Conservation (phyloP, 2,888 invertebrate genomes). For the Thereva nobilitata region DNA sequence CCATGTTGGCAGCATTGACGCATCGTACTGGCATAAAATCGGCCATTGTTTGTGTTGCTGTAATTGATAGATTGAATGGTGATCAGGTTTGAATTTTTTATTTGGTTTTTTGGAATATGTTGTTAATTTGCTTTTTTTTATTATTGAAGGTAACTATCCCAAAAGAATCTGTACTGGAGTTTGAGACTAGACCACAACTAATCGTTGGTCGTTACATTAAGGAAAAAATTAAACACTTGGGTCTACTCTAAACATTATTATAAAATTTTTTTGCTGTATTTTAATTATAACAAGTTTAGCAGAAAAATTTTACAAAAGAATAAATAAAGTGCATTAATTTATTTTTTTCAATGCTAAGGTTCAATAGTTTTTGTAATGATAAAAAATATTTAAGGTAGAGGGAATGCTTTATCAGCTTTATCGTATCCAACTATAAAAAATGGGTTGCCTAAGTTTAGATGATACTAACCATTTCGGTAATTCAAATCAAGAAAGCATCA, state of each 20-base stretch:
- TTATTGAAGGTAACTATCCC: slow-evolving; percentile 54
- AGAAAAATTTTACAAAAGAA: no score
- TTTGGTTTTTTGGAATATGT: not conserved
- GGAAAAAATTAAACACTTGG: slow-evolving; percentile 45
- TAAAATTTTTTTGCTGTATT: no score
- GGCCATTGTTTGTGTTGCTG: slow-evolving; percentile 72
- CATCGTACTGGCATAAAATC: slow-evolving; percentile 67
- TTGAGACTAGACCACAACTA: slow-evolving; percentile 69
- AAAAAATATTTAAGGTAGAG: no score
- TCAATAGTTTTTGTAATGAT: no score
- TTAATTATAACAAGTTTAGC: no score
- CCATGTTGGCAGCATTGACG: slow-evolving; percentile 72
- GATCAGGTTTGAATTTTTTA: slow-evolving; percentile 63
- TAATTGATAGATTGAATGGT: slow-evolving; percentile 70
- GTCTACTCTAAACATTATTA: slow-evolving; percentile 2
- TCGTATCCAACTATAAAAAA: no score
- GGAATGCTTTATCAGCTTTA: no score
- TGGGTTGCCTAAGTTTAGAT: no score
- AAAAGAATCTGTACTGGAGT: slow-evolving; percentile 63
- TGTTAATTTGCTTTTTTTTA: slow-evolving; percentile 4
- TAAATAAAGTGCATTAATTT: no score
- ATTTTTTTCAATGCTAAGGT: no score
- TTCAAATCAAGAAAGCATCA: no score
- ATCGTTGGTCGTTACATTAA: slow-evolving; percentile 68
- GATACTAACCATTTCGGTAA: no score